These are phyloP conservation scores for Patagioenas fasciata DNA, from an alignment of 2,113 vertebrate genomes.

Conservation along the genomic window DNA sequence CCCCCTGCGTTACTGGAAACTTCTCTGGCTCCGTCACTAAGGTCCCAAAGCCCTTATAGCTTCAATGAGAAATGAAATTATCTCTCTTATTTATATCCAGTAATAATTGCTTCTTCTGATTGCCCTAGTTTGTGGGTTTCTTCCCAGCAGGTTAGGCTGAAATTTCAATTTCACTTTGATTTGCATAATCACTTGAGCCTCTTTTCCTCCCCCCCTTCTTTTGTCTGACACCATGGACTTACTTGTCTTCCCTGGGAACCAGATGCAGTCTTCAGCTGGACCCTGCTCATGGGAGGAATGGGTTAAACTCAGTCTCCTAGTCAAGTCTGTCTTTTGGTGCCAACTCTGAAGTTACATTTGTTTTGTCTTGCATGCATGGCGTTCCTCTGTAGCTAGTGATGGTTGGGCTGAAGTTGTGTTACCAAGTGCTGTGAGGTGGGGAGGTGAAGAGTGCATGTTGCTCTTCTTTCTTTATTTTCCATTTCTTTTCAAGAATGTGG, in stretches of 20 bases:
- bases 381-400: rapidly evolving
- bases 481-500: not conserved
- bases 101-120: slow-evolving; percentile 34
- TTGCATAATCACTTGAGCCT: slow-evolving; percentile 18
- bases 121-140: slow-evolving; percentile 41
- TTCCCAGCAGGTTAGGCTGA: slow-evolving; percentile 35
- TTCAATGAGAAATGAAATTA: slow-evolving; percentile 52
- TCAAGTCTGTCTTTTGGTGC: not conserved
- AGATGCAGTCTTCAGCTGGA: not conserved
- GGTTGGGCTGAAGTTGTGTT: not conserved
- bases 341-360: not conserved
- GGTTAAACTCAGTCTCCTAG: not conserved
- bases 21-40: not conserved
- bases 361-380: not conserved
- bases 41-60: slow-evolving; percentile 48
- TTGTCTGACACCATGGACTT: not conserved
- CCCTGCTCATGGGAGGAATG: not conserved
- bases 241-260: not conserved
- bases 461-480: not conserved
- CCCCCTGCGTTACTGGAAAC: not conserved
- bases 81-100: slow-evolving; percentile 42
- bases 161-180: slow-evolving; percentile 46
- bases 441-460: not conserved
- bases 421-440: rapidly evolving
- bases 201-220: not conserved